Evolutionary conservation across 2,888 invertebrate species (phyloP).

Genomic region (Sminthurinus aureus): DNA sequence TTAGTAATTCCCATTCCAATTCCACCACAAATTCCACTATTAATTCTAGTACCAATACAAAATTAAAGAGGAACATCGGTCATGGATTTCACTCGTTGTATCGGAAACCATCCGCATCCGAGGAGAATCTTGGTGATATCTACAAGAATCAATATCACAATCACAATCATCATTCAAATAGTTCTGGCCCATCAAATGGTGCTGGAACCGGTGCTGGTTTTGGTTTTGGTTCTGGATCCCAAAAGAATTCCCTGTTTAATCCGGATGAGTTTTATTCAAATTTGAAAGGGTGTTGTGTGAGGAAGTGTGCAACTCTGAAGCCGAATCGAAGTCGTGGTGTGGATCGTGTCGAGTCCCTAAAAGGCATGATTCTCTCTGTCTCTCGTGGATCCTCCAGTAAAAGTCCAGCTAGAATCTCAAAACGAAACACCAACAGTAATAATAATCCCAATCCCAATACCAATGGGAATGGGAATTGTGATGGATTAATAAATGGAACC

Average conservation of each 20-base stretch:
- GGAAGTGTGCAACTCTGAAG: conserved; percentile 59
- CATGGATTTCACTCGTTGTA: conserved; percentile 36
- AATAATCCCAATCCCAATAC: conserved; percentile 14
- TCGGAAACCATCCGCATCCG: conserved; percentile 53
- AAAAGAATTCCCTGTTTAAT: neutral
- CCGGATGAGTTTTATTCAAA: conserved; percentile 52
- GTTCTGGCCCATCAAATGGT: neutral
- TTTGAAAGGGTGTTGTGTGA: conserved; percentile 46
- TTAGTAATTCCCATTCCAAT: neutral
- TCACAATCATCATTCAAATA: neutral
- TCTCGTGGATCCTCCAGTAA: conserved; percentile 35
- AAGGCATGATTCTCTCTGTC: conserved; percentile 52
- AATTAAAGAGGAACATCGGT: neutral
- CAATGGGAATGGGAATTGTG: too few relatives aligned
- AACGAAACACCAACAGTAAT: conserved; percentile 16
- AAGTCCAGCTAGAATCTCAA: conserved; percentile 44
- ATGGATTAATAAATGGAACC: too few relatives aligned
- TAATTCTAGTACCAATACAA: neutral
- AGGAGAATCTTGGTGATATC: conserved; percentile 47
- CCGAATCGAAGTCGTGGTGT: conserved; percentile 46
- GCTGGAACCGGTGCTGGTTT: neutral
- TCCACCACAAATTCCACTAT: too few relatives aligned
- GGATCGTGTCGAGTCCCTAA: conserved; percentile 57
- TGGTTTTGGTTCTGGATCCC: neutral
- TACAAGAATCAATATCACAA: neutral